Base-by-base conservation (phyloP, 2,888 invertebrate genomes). In the Hirtodrosophila histrioides region DNA sequence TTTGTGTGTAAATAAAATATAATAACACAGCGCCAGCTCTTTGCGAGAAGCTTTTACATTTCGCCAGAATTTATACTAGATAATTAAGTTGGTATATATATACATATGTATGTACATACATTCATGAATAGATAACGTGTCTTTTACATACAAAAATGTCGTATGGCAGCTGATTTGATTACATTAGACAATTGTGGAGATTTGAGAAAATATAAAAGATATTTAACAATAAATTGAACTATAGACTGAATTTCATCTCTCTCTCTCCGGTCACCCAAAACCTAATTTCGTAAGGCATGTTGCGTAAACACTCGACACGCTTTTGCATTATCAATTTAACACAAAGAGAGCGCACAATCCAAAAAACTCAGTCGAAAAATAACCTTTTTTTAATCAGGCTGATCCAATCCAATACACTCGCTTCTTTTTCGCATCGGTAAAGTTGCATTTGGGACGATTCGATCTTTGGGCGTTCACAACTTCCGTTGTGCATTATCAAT, bases 51-150 rank as follows among this genome's bases (percentile, higher is more conserved):
- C 82, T 82, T 85, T 82, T 85, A 70, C 86, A 82, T 82, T 82
- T 87, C 86, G 66, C 83, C 76, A 82, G 76, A 82, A 87, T 58
- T 58, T 69, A 82, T 87, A 81, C 75, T 75, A 78, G 62, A 74
- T 37, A 31, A 12, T 39, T 56, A 10, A 9, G 40, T 48, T 41
- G 12, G 8, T 37, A 39, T 51, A 45, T 58, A 9, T 11, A 6
- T 44, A 40, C 33, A 24, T 44, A 39, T 43, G 27, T 49, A 40
- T 58, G 36, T 31, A 57, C 60, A 29, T 29, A 27, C 31, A 31
- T 7, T 17, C 17, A 17, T 17, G 17, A 17, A 31, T 31, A 31
- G 31, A 31, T 31, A 8, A 31, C 9, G 3, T 9, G 7, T 7
- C 17, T 17, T 17, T 0, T 31, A 31, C 7, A 31, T 31, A 31